A percentile compares a stretch with the other conserved stretches of the same genome.
These are phyloP conservation scores for Gryllus longicercus DNA, from an alignment of 2,888 invertebrate species.

Conservation along the genomic window DNA sequence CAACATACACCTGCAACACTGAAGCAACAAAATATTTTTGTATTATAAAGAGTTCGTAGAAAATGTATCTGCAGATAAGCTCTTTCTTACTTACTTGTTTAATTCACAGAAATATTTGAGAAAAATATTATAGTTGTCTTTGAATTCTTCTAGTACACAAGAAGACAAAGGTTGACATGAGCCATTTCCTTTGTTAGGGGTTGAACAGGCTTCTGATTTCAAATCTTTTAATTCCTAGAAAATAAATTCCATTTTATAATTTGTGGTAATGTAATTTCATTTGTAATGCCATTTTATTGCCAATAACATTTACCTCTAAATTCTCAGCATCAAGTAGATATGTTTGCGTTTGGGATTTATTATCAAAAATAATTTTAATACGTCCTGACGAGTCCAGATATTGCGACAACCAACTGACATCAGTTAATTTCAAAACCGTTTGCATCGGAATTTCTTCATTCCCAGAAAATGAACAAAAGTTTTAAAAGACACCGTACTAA, in stretches of 20 bases:
- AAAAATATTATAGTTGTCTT: slow-evolving; percentile 31
- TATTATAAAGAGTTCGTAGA: slow-evolving; percentile 1
- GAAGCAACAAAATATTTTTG: background rate
- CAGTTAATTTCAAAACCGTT: too few relatives aligned
- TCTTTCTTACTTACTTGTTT: slow-evolving; percentile 25
- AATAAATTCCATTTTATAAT: background rate
- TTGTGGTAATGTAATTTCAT: background rate
- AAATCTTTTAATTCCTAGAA: background rate
- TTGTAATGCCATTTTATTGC: background rate
- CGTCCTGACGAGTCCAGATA: too few relatives aligned
- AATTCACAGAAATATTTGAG: slow-evolving; percentile 35
- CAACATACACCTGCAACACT: slow-evolving; percentile 34
- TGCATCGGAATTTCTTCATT: background rate
- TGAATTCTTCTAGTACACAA: slow-evolving; percentile 34
- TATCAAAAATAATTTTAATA: too few relatives aligned
- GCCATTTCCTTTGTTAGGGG: slow-evolving; percentile 30
- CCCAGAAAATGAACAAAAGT: background rate
- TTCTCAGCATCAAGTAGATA: too few relatives aligned
- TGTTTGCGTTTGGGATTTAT: too few relatives aligned
- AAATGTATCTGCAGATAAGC: background rate
- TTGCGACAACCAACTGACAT: too few relatives aligned
- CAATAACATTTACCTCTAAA: slow-evolving; percentile 23
- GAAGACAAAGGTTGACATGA: slow-evolving; percentile 29
- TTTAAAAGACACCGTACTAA: too few relatives aligned
- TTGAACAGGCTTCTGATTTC: slow-evolving; percentile 27